phyloP scores from a whole-genome alignment of 2,113 vertebrate species.

The Ahaetulla prasina region DNA sequence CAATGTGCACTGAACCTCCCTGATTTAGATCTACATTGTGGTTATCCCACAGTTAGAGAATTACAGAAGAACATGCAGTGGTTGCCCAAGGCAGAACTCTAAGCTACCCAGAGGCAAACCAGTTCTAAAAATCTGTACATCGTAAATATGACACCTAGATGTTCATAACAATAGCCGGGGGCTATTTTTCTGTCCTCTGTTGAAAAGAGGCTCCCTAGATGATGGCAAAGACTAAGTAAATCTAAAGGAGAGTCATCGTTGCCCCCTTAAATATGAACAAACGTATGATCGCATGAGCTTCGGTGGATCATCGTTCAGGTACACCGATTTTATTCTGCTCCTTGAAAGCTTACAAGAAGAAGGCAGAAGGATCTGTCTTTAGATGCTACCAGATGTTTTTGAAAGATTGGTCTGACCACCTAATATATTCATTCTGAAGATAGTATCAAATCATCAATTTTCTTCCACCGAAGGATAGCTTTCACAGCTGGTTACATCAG shows the following conservation, averaged over 20 bases:
- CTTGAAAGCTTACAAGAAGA: neutral
- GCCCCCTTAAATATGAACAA: neutral
- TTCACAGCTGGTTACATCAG: neutral
- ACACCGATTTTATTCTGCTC: neutral
- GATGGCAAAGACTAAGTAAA: neutral
- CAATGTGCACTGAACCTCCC: neutral
- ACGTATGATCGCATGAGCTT: neutral
- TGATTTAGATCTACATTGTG: neutral
- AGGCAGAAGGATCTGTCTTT: neutral
- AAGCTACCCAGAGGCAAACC: neutral
- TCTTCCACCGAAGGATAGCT: neutral
- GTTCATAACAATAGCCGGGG: neutral
- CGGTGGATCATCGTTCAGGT: neutral
- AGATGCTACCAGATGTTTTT: neutral
- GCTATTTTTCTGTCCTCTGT: neutral
- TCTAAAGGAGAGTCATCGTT: neutral
- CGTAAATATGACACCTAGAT: neutral
- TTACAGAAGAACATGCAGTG: neutral
- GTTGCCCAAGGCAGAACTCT: neutral
- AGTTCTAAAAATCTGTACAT: neutral
- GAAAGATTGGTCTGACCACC: neutral
- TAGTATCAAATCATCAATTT: neutral
- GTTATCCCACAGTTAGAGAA: neutral
- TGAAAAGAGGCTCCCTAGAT: neutral
- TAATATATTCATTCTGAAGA: neutral